These are phyloP conservation scores for Lycorma delicatula DNA, from an alignment of 1,140 invertebrate species.

Conservation along the genomic window DNA sequence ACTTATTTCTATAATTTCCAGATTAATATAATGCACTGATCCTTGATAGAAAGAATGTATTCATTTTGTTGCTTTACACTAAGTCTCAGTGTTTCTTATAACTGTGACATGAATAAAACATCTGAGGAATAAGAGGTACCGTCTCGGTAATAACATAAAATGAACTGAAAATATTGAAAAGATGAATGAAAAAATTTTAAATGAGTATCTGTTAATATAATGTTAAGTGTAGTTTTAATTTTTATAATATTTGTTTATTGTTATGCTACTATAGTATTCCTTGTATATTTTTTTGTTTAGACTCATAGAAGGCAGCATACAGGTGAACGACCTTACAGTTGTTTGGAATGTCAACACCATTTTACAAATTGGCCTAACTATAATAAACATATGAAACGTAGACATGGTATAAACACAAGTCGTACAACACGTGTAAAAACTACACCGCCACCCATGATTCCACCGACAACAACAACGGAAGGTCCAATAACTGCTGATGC, in stretches of 20 bases:
- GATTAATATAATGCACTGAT: no score
- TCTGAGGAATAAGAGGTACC: no score
- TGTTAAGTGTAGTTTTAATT: background rate
- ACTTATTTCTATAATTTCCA: no score
- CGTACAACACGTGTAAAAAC: conserved; percentile 12
- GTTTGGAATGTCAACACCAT: conserved; percentile 51
- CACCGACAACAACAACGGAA: background rate
- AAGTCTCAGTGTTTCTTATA: no score
- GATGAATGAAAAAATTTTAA: no score
- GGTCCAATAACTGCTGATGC: background rate
- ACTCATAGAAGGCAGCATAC: conserved; percentile 55
- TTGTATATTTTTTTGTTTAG: conserved; percentile 28
- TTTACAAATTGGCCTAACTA: conserved; percentile 71
- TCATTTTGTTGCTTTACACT: no score
- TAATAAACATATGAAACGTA: conserved; percentile 64
- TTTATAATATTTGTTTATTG: no score
- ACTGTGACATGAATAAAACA: no score
- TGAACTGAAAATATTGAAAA: no score
- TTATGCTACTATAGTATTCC: background rate
- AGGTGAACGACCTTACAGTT: conserved; percentile 48
- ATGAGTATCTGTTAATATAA: background rate
- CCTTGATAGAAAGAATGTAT: no score
- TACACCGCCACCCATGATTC: background rate
- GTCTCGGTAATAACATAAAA: no score
- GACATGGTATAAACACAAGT: conserved; percentile 39